A percentile compares a stretch with the other conserved stretches of the same genome.
Conservation (phyloP, 2,113 vertebrate genomes). For the Empidonax traillii region DNA sequence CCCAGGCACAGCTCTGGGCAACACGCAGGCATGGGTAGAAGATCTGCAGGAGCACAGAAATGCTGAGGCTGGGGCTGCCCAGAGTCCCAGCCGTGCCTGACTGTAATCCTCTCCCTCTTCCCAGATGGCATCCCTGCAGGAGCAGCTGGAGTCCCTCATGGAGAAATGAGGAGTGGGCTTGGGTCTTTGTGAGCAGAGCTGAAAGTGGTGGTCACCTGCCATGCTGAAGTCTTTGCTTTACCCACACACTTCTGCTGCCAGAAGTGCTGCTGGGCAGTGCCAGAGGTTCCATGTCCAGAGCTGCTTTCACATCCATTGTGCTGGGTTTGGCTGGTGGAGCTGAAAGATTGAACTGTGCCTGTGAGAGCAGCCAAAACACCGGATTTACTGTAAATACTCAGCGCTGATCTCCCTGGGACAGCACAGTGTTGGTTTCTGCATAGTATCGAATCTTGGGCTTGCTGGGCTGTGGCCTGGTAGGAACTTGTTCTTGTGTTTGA, state of each 20-base stretch:
- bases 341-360: neutral
- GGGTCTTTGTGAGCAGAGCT: neutral
- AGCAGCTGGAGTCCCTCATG: slow-evolving; percentile 93
- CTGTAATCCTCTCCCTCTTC: slow-evolving; percentile 2
- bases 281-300: neutral
- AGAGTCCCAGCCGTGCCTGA: neutral
- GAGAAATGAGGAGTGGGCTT: slow-evolving; percentile 80
- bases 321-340: neutral
- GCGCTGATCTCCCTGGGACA: neutral
- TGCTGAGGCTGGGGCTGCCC: slow-evolving; percentile 41
- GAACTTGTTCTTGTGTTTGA: neutral
- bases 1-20: neutral
- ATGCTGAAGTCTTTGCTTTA: neutral
- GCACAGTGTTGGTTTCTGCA: neutral
- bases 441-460: neutral
- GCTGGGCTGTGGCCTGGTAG: neutral
- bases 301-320: neutral
- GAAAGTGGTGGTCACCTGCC: neutral
- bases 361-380: neutral
- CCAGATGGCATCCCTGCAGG: slow-evolving; percentile 92
- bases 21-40: neutral
- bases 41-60: neutral
- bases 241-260: neutral
- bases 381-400: neutral
- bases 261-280: neutral